Conservation (phyloP, 2,888 invertebrate genomes). For the Aspidiotus rigidus region DNA sequence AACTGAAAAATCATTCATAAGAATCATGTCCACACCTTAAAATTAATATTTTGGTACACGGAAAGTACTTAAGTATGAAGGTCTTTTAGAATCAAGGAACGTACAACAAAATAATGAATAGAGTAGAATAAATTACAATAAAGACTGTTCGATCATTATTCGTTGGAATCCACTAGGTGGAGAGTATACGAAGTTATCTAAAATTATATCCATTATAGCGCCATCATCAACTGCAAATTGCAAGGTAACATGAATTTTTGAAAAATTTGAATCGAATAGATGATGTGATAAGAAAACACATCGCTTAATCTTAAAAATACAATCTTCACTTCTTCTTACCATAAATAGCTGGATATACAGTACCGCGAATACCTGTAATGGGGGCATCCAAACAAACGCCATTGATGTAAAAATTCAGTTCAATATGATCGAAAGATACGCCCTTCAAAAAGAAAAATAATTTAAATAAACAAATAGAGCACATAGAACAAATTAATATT, state of each 20-base stretch:
- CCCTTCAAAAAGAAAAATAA: constrained; percentile 51
- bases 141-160: constrained; percentile 93
- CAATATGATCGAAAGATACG: constrained; percentile 89
- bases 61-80: too few species aligned
- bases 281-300: not conserved
- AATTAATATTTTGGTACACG: too few species aligned
- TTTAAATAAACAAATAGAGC: not conserved
- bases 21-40: too few species aligned
- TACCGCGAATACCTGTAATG: constrained; percentile 78
- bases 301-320: too few species aligned
- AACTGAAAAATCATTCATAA: too few species aligned
- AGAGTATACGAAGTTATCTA: constrained; percentile 77
- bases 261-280: too few species aligned
- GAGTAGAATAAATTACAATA: constrained; percentile 56
- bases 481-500: not conserved
- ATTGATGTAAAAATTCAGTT: constrained; percentile 88
- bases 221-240: constrained; percentile 83
- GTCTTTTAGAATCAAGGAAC: too few species aligned
- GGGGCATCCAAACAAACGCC: constrained; percentile 78
- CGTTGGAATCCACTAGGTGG: constrained; percentile 83
- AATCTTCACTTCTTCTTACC: constrained; percentile 51
- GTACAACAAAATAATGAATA: too few species aligned
- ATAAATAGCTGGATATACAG: constrained; percentile 83
- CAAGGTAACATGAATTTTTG: not conserved
- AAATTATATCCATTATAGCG: constrained; percentile 88